Evolutionary conservation across 1,140 invertebrate genomes (phyloP).

Genomic region (Caenorhabditis brenneri): DNA sequence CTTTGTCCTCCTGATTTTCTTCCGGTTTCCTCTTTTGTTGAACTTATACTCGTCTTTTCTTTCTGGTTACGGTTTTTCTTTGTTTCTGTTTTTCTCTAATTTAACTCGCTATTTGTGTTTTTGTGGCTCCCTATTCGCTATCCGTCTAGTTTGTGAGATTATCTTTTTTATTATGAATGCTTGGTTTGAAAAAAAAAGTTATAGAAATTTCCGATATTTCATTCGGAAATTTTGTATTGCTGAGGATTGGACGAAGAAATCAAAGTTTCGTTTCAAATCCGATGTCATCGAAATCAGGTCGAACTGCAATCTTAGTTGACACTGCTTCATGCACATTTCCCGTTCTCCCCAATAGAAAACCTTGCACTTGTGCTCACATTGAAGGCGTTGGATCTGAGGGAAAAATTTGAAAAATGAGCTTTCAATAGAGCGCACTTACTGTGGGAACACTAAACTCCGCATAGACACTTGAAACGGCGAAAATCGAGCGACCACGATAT

Average conservation of each 20-base stretch:
- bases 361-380: slow-evolving; percentile 10
- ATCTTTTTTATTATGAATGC: not conserved
- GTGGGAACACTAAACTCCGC: slow-evolving; percentile 14
- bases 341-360: slow-evolving; percentile 26
- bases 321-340: slow-evolving; percentile 26
- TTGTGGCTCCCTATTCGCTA: not conserved
- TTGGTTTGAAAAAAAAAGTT: not conserved
- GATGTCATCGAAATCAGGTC: not conserved
- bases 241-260: slow-evolving; percentile 24
- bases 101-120: not conserved
- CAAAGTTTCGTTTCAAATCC: slow-evolving; percentile 36
- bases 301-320: slow-evolving; percentile 14
- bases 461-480: slow-evolving; percentile 21
- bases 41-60: not conserved
- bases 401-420: not conserved
- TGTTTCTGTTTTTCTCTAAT: not conserved
- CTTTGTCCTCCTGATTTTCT: not conserved
- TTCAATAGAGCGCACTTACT: slow-evolving; percentile 1
- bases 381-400: slow-evolving; percentile 16
- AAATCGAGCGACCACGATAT: slow-evolving; percentile 12
- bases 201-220: slow-evolving; percentile 35
- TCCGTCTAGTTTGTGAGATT: not conserved
- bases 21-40: not conserved
- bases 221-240: slow-evolving; percentile 37
- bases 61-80: not conserved